phyloP scores from a whole-genome alignment of 2,888 invertebrate genomes.

The Alentia gelatinosa region DNA sequence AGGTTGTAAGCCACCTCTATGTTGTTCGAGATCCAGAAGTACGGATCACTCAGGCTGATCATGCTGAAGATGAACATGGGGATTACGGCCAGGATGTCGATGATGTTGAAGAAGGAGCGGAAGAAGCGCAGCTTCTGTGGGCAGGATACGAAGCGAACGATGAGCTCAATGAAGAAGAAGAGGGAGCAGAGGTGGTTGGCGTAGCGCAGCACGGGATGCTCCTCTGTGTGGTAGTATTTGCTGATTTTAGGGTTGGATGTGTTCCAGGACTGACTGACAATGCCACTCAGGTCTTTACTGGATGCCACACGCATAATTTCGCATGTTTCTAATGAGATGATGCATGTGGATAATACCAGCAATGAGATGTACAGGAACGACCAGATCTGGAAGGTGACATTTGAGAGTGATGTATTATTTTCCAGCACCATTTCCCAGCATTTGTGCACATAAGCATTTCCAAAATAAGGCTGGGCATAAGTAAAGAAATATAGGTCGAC shows the following conservation, averaged over 20 bases:
- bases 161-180: constrained; percentile 45
- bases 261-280: neutral
- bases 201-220: neutral
- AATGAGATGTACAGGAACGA: neutral
- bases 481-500: neutral
- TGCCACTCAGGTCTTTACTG: neutral
- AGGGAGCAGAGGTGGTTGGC: neutral
- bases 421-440: no score
- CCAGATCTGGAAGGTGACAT: constrained; percentile 31
- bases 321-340: neutral
- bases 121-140: constrained; percentile 30
- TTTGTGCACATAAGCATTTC: no score
- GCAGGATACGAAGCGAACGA: constrained; percentile 30
- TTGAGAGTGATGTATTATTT: no score
- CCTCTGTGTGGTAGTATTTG: neutral
- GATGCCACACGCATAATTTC: neutral
- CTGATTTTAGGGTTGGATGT: neutral
- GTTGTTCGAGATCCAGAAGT: neutral
- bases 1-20: neutral
- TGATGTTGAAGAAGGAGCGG: constrained; percentile 50
- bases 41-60: neutral
- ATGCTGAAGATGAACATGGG: neutral
- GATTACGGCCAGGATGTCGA: constrained; percentile 47
- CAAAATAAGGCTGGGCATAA: no score
- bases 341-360: neutral